Percentiles rank a stretch among this genome's conserved stretches.
Evolutionary conservation across 2,888 invertebrate genomes (phyloP).

Genomic region (Stictocephala bisonia): DNA sequence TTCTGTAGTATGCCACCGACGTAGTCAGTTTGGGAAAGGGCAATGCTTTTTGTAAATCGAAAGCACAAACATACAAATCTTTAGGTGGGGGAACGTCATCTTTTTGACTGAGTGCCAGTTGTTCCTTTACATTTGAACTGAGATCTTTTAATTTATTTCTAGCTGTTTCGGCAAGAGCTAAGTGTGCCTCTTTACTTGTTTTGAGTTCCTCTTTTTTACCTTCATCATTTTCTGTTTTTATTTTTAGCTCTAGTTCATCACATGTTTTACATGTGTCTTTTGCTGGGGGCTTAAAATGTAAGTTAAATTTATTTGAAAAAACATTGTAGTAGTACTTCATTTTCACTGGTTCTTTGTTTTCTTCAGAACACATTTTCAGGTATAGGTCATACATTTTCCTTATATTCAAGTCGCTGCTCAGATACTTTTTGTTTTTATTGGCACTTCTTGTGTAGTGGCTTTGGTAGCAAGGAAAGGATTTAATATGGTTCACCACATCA

Average conservation of each 20-base stretch:
- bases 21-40: slow-evolving; percentile 39
- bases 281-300: slow-evolving; percentile 14
- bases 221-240: slow-evolving; percentile 22
- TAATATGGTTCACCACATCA: slow-evolving; percentile 1
- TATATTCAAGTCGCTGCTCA: slow-evolving; percentile 23
- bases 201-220: slow-evolving; percentile 15
- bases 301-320: slow-evolving; percentile 9
- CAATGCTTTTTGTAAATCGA: slow-evolving; percentile 47
- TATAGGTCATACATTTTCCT: slow-evolving; percentile 43
- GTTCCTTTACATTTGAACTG: too few species aligned
- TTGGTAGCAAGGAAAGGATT: slow-evolving; percentile 8
- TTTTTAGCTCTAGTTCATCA: slow-evolving; percentile 9
- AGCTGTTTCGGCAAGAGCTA: slow-evolving; percentile 23
- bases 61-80: slow-evolving; percentile 23
- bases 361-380: slow-evolving; percentile 6
- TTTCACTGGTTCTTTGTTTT: slow-evolving; percentile 40
- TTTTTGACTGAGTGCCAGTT: too few species aligned
- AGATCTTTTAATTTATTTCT: background rate
- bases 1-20: slow-evolving; percentile 36
- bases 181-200: slow-evolving; percentile 11
- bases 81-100: background rate
- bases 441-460: slow-evolving; percentile 28
- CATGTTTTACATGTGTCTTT: slow-evolving; percentile 22
- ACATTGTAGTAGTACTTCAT: slow-evolving; percentile 35
- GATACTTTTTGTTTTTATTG: slow-evolving; percentile 39